Base-by-base conservation (phyloP, 1,140 invertebrate species). In the Caenorhabditis inopinata region DNA sequence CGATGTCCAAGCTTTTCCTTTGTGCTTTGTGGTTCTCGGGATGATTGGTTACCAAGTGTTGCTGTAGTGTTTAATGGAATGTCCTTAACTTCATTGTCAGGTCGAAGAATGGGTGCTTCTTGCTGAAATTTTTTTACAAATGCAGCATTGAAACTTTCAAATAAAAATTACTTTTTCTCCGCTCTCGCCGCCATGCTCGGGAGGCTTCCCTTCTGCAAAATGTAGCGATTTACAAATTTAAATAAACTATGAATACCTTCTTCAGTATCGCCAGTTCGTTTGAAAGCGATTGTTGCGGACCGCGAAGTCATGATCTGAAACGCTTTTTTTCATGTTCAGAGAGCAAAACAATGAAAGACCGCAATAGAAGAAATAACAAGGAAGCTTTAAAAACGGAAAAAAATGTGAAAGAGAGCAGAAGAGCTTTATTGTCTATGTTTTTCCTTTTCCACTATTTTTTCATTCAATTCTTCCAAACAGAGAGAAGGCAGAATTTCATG, bases 1-100 rank as follows among this genome's bases (percentile, higher is more conserved):
- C 87, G 51, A 82, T 88, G 87, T n/a, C 87, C 87, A 35, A 88
- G 62, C 76, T 88, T 88, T 68, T 87, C 80, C 78, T 87, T 87
- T 49, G 87, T 82, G 42, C 85, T 85, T 18, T 76, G 42, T 23
- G 51, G 81, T 25, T 82, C 82, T 48, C 45, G 58, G n/a, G 58
- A 68, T 1, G 58, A 38, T 42, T 42, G 32, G 38, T 68, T 68
- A 38, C 58, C 58, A 29, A 16, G 12, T 25, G 49, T 25, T 14
- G 27, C 14, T n/a, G 27, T 58, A 16, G 58, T 21, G 25, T 68
- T 68, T 18, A 68, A 29, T 3, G 58, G 58, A 21, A 68, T n/a
- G 23, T 68, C 68, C 32, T 58, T 76, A 7, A 35, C 79, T 49
- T 51, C 75, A 48, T 49, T 51, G 12, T 38, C 48, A n/a, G 46